Conservation (phyloP, 2,113 vertebrate species). For the Dipodomys merriami region DNA sequence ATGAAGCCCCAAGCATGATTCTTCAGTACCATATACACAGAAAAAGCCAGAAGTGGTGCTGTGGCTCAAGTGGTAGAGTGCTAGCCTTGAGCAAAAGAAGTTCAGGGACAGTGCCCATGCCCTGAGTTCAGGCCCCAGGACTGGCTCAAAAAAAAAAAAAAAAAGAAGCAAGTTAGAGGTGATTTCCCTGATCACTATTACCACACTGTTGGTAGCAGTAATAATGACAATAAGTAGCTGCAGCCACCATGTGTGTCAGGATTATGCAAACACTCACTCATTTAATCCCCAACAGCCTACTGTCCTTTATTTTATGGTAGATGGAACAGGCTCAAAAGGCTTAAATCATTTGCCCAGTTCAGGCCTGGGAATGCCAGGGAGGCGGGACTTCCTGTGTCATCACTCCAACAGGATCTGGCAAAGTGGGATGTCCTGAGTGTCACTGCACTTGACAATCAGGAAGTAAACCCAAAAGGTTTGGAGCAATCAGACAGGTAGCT, state of each 20-base stretch:
- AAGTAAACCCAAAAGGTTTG: neutral
- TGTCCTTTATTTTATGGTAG: neutral
- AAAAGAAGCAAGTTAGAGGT: neutral
- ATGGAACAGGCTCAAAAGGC: neutral
- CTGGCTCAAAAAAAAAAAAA: too few relatives aligned
- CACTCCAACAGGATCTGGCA: neutral
- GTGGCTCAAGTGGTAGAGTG: too few relatives aligned
- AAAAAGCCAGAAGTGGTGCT: too few relatives aligned
- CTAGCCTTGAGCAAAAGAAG: too few relatives aligned
- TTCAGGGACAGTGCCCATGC: too few relatives aligned
- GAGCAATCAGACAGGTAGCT: neutral
- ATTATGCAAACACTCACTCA: neutral
- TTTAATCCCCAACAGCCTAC: conserved; percentile 1
- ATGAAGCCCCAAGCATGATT: too few relatives aligned
- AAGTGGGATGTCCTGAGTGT: too few relatives aligned
- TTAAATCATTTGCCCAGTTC: neutral
- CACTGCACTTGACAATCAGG: neutral
- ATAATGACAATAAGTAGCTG: neutral
- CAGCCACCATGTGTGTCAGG: neutral
- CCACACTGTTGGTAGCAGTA: neutral
- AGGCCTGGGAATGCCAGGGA: neutral
- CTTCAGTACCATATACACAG: too few relatives aligned
- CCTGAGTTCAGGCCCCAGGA: too few relatives aligned
- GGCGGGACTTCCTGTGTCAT: neutral
- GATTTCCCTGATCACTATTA: neutral